Percentiles rank a stretch among this genome's conserved stretches.
phyloP scores from a whole-genome alignment of 1,140 invertebrate species.

The Rhyzopertha dominica region DNA sequence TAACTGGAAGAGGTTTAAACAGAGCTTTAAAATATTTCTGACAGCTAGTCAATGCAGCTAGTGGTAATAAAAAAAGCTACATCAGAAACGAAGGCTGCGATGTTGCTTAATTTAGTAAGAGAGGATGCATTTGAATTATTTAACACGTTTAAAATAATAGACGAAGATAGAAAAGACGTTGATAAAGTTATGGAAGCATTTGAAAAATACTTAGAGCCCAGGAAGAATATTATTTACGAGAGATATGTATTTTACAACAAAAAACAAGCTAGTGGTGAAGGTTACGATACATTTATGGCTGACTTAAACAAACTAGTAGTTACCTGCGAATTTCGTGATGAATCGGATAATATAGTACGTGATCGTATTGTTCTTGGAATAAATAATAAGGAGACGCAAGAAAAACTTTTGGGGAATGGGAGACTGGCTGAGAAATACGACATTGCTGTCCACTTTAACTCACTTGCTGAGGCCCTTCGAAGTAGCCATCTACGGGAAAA shows the following conservation, averaged over 20 bases:
- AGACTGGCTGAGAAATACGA: no score
- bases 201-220: conserved; percentile 20
- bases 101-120: no score
- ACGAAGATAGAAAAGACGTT: conserved; percentile 11
- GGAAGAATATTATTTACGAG: conserved; percentile 26
- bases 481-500: no score
- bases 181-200: conserved; percentile 14
- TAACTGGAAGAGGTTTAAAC: no score
- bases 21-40: no score
- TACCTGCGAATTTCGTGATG: conserved; percentile 21
- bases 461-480: no score
- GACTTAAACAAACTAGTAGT: conserved; percentile 20
- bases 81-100: no score
- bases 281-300: conserved; percentile 22
- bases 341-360: conserved; percentile 16
- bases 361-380: conserved; percentile 19
- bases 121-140: no score
- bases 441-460: no score
- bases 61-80: no score
- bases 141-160: no score
- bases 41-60: no score
- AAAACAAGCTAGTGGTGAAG: conserved; percentile 20
- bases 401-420: conserved; percentile 30
- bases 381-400: conserved; percentile 18
- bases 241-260: conserved; percentile 20